Evolutionary conservation across 53 echinoderm and acorn worm species (phyloP), one percentile per base, ranked within the genome.

Genomic region (Patiria pectinifera): DNA sequence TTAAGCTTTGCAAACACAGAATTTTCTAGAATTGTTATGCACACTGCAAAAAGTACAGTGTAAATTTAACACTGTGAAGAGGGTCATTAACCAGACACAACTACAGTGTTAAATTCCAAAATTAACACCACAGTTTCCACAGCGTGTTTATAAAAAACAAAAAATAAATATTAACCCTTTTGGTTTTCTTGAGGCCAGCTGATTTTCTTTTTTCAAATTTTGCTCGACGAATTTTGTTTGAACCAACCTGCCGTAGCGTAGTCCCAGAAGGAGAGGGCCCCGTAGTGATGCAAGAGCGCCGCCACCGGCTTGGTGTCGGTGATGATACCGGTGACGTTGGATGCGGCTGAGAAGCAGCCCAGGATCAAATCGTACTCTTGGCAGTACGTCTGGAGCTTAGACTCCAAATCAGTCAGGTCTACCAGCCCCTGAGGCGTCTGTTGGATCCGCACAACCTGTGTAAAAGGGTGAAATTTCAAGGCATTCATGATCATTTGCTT

Each of bases 221-320:
- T 84, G 18, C 3, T 8, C n/a, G 7, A 25, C 4, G 3, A 22
- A 22, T 82, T 46, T 46, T 35, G 21, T 46, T 69, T 49, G 14
- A 47, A 62, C 71, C 70, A 66, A 96, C 99, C 97, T 83, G 97
- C 99, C 3, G 99, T 99, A 46, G 99, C 99, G 61, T 99, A 99
- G 81, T 99, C 99, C 99, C 99, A 99, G 91, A 99, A 99, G 6
- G 99, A 96, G 74, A 99, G 93, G 2, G 99, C 99, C 23, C 95
- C 95, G 78, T 97, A 96, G 71, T 94, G 88, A 45, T 99, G 99
- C 19, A 99, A 92, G 13, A 99, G 85, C 22, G 94, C 94, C 22
- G 99, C 84, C 44, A 99, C 97, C 3, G 88, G 77, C 80, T 84
- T 80, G 9, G 99, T 99, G 76, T 99, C 97, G 2, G 99, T 99